phyloP scores from a whole-genome alignment of 2,113 vertebrate species.

The Crotalus tigris region DNA sequence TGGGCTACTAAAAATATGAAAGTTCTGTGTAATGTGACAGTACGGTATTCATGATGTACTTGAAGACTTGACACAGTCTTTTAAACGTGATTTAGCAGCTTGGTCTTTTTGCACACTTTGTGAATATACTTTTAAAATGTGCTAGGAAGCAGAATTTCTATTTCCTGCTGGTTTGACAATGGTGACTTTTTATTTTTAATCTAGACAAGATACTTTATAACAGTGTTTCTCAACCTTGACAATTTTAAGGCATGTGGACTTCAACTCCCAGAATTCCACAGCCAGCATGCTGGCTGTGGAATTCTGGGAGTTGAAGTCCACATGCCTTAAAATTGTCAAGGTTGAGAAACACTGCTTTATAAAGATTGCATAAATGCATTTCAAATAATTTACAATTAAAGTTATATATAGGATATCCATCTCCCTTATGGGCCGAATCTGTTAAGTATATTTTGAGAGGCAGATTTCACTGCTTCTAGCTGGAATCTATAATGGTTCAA shows the following conservation, averaged over 20 bases:
- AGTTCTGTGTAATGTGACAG: background rate
- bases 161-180: background rate
- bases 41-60: background rate
- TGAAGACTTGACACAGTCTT: background rate
- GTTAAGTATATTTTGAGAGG: background rate
- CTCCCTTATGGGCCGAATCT: background rate
- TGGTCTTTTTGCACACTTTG: background rate
- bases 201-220: background rate
- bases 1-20: background rate
- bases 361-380: background rate
- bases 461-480: background rate
- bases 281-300: no score
- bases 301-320: no score
- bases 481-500: background rate
- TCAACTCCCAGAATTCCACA: no score
- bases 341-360: no score
- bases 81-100: background rate
- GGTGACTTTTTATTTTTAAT: background rate
- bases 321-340: no score
- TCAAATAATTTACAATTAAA: background rate
- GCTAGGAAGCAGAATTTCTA: background rate
- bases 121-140: background rate
- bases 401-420: background rate
- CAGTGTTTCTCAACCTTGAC: no score
- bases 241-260: no score